Conservation (phyloP, 2,797 vertebrate species). For the Phrynocephalus guinanensis region DNA sequence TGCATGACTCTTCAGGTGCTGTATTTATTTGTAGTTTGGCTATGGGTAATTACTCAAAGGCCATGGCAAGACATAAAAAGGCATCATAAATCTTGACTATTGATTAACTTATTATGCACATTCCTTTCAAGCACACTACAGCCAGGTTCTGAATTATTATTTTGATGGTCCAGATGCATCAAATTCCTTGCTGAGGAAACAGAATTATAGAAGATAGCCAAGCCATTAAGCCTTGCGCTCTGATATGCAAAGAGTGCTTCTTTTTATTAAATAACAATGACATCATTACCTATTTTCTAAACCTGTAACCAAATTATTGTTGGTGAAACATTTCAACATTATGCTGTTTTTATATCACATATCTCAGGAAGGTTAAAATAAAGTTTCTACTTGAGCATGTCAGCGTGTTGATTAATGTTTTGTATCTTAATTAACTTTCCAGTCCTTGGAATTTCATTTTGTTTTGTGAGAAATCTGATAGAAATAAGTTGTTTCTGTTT, state of each 20-base stretch:
- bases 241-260: background rate
- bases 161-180: background rate
- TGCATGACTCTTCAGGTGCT: background rate
- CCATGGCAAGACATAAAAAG: background rate
- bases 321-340: background rate
- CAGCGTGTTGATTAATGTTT: constrained; percentile 1
- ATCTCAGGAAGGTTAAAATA: background rate
- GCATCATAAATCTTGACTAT: background rate
- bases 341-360: background rate
- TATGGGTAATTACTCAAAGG: constrained; percentile 16
- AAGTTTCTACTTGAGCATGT: background rate
- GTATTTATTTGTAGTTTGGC: background rate
- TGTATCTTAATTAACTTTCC: background rate
- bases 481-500: background rate
- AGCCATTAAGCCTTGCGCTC: background rate
- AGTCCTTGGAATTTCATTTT: background rate
- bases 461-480: background rate
- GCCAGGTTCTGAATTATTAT: background rate
- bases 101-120: constrained; percentile 14
- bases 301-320: background rate
- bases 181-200: background rate
- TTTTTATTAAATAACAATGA: background rate
- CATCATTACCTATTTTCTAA: background rate
- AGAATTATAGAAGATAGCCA: background rate
- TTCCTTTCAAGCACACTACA: background rate